A percentile compares a stretch with the other conserved stretches of the same genome.
These are phyloP conservation scores for Pelagia noctiluca DNA, from an alignment of 30 jellyfish, hydroid and myxozoan species.

Conservation along the genomic window DNA sequence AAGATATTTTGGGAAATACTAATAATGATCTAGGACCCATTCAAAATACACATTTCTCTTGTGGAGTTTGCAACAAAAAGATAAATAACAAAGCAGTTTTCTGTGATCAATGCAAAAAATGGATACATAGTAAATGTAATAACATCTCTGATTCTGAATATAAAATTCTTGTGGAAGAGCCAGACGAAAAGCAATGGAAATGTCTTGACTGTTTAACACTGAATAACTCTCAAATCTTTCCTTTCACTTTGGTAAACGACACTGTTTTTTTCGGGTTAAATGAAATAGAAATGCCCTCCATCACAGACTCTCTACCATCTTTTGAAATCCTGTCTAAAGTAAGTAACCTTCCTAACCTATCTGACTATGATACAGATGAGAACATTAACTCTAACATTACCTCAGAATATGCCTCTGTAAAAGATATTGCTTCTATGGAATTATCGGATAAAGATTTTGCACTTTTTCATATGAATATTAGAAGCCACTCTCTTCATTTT, in stretches of 20 bases:
- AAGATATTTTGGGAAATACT: background rate
- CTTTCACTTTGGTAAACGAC: constrained; percentile 15
- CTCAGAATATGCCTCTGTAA: constrained; percentile 12
- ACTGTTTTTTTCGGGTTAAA: background rate
- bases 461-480: constrained; percentile 21
- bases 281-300: constrained; percentile 15
- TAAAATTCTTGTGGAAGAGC: background rate
- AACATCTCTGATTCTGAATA: constrained; percentile 9
- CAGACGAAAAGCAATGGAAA: constrained; percentile 16
- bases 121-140: constrained; percentile 14
- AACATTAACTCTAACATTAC: constrained; percentile 13
- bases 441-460: constrained; percentile 6
- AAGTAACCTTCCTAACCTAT: constrained; percentile 7
- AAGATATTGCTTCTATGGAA: background rate
- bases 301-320: constrained; percentile 11
- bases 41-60: background rate
- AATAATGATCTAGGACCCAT: constrained; percentile 3
- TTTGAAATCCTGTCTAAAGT: constrained; percentile 1
- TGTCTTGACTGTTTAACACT: constrained; percentile 3
- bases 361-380: constrained; percentile 30
- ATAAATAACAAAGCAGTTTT: background rate
- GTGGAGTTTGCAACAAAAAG: constrained; percentile 5
- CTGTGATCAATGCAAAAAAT: constrained; percentile 12
- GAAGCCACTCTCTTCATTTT: constrained; percentile 30
- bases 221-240: constrained; percentile 11